These are phyloP conservation scores for Euwallacea fornicatus DNA, from an alignment of 1,140 invertebrate genomes.

Conservation along the genomic window DNA sequence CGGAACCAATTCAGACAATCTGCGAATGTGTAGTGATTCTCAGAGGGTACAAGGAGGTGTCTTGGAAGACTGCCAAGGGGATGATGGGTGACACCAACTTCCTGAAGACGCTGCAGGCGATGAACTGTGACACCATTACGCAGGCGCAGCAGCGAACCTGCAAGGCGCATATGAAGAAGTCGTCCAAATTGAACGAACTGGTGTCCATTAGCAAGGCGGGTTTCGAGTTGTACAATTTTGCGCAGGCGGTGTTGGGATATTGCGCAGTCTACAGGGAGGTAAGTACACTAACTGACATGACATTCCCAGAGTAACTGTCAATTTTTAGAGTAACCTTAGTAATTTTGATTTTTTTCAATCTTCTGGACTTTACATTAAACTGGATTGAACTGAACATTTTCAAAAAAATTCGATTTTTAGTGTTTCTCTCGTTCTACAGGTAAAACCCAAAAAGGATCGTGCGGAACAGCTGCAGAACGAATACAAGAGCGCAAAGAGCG, in stretches of 20 bases:
- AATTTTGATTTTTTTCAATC: too few species aligned
- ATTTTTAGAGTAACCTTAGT: too few species aligned
- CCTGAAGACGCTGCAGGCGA: slow-evolving; percentile 74
- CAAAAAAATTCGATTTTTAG: too few species aligned
- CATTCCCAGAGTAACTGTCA: too few species aligned
- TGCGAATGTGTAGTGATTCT: slow-evolving; percentile 87
- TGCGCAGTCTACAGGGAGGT: slow-evolving; percentile 78
- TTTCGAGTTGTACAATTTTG: slow-evolving; percentile 80
- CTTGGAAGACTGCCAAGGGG: slow-evolving; percentile 85
- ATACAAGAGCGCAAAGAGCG: slow-evolving; percentile 59
- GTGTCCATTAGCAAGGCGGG: slow-evolving; percentile 77
- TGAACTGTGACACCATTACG: slow-evolving; percentile 82
- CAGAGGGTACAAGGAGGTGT: slow-evolving; percentile 78
- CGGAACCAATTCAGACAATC: slow-evolving; percentile 81
- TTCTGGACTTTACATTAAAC: too few species aligned
- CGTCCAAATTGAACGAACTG: slow-evolving; percentile 75
- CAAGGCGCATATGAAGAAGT: slow-evolving; percentile 69
- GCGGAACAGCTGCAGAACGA: slow-evolving; percentile 75
- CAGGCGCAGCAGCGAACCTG: slow-evolving; percentile 71
- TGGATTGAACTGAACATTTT: too few species aligned
- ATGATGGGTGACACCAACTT: slow-evolving; percentile 91
- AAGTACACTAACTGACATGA: too few species aligned
- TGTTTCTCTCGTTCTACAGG: slow-evolving; percentile 43
- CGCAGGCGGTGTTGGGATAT: slow-evolving; percentile 82
- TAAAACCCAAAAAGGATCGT: slow-evolving; percentile 85